Base-by-base conservation (phyloP, 1,140 invertebrate species). In the Drosophila pectinifera region DNA sequence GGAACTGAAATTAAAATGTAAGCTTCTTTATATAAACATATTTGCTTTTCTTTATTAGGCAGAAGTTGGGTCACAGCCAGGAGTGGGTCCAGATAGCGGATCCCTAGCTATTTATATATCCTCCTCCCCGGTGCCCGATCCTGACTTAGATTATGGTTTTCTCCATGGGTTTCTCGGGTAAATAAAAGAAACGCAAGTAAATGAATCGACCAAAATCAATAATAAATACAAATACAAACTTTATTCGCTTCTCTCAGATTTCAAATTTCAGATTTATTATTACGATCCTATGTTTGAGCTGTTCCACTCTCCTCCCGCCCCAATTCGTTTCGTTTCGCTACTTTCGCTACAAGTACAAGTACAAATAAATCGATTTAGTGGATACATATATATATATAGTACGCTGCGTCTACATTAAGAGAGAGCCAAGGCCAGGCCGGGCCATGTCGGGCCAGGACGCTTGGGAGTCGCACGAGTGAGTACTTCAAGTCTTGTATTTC, bases 401-500 rank as follows among this genome's bases (percentile, higher is more conserved):
- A 65, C 53, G 38, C 49, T n/a, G 49, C 49, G 31, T 53, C 49
- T 36, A 36, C 31, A 36, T 34, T 16, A 48, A 59, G 34, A 55
- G 56, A 59, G 49, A 36, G 43, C n/a, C 26, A 36, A 42, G 38
- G 51, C 56, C 26, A 28, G 51, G 61, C 36, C 18, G 16, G 28
- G 26, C 26, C 26, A n/a, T n/a, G 51, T 49, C 26, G 22, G 51
- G 61, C 36, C 18, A 13, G 28, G 26, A 6, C 26, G 7, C 34
- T 43, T 28, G 39, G 42, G 73, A 43, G 38, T 64, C 43, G 43
- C 28, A 51, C 28, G 20, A 26, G 43, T 75, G 51, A 76, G 78
- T 80, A 80, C 70, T 80, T 80, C 49, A 82, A 82, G 80, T 82
- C 80, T 82, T 82, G 72, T 61, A 51, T 67, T 58, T 63, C 67